Conservation (phyloP, 2,888 invertebrate species). For the Anticlea derivata region DNA sequence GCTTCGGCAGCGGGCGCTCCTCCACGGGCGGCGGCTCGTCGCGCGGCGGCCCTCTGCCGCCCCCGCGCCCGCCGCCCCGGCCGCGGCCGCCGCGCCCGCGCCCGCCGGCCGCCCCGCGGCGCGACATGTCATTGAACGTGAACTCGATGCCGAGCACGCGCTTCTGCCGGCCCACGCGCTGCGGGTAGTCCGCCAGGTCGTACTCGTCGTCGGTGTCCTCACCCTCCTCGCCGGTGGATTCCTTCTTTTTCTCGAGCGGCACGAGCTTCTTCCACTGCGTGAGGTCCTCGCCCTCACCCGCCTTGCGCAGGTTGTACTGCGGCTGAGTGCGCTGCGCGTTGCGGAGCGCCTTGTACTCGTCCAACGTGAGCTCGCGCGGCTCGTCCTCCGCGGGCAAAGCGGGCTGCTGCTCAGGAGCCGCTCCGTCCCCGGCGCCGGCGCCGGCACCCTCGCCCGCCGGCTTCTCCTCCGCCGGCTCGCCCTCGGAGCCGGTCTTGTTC, state of each 20-base stretch:
- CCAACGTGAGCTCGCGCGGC: conserved; percentile 94
- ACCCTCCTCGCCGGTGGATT: conserved; percentile 84
- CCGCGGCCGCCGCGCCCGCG: conserved; percentile 86
- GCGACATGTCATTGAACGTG: conserved; percentile 91
- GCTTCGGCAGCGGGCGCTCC: conserved; percentile 65
- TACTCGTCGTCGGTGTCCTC: conserved; percentile 89
- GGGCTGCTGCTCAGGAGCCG: conserved; percentile 64
- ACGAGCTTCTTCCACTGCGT: conserved; percentile 97
- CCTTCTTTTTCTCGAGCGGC: conserved; percentile 90
- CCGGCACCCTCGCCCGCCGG: conserved; percentile 67
- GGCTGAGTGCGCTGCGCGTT: conserved; percentile 91
- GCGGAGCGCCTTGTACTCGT: conserved; percentile 96
- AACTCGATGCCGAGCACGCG: conserved; percentile 94
- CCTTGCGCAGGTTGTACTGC: conserved; percentile 95
- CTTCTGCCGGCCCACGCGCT: conserved; percentile 94
- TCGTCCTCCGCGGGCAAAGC: conserved; percentile 88
- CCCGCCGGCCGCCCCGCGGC: conserved; percentile 84
- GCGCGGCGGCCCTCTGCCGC: conserved; percentile 54
- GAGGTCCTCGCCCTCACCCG: conserved; percentile 96
- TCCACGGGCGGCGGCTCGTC: conserved; percentile 58
- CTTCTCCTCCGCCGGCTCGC: conserved; percentile 82
- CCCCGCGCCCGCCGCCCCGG: conserved; percentile 75
- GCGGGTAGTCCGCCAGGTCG: conserved; percentile 91
- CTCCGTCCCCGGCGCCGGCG: conserved; percentile 64
- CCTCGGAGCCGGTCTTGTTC: conserved; percentile 78